Evolutionary conservation across 2,113 vertebrate genomes (phyloP).

Genomic region (Lontra canadensis): DNA sequence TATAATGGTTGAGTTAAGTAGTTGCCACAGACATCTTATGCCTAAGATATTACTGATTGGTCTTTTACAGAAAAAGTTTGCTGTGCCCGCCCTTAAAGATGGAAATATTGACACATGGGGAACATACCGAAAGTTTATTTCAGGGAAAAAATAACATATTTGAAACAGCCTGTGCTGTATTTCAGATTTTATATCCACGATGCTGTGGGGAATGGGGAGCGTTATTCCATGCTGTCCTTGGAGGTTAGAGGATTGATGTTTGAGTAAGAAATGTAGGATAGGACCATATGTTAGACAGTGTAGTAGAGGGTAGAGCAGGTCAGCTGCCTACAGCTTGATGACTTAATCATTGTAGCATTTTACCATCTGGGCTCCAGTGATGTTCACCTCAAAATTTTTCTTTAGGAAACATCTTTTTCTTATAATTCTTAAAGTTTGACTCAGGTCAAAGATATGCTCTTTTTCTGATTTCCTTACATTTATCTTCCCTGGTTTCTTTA

Average conservation of each 20-base stretch:
- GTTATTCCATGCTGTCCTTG: not conserved
- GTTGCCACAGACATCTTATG: not conserved
- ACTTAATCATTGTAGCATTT: slow-evolving; percentile 5
- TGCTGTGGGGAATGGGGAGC: not conserved
- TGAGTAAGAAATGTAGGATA: slow-evolving; percentile 40
- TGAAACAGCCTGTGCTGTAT: not conserved
- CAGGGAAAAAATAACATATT: not conserved
- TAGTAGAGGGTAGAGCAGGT: not conserved
- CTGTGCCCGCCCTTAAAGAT: not conserved
- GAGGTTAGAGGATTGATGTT: slow-evolving; percentile 45
- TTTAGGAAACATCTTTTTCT: not conserved
- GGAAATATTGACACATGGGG: not conserved
- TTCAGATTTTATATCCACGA: not conserved
- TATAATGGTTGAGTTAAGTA: not conserved
- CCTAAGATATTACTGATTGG: not conserved
- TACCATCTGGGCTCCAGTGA: slow-evolving; percentile 41
- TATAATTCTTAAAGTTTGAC: not conserved
- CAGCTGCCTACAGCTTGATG: slow-evolving; percentile 37
- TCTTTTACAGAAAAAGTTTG: not conserved
- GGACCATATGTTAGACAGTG: slow-evolving; percentile 55
- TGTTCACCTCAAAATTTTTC: not conserved
- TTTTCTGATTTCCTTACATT: not conserved
- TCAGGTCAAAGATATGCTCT: not conserved
- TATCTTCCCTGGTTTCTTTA: not conserved
- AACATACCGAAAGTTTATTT: not conserved